Evolutionary conservation across 2,113 vertebrate genomes (phyloP).

Genomic region (Cathartes aura): DNA sequence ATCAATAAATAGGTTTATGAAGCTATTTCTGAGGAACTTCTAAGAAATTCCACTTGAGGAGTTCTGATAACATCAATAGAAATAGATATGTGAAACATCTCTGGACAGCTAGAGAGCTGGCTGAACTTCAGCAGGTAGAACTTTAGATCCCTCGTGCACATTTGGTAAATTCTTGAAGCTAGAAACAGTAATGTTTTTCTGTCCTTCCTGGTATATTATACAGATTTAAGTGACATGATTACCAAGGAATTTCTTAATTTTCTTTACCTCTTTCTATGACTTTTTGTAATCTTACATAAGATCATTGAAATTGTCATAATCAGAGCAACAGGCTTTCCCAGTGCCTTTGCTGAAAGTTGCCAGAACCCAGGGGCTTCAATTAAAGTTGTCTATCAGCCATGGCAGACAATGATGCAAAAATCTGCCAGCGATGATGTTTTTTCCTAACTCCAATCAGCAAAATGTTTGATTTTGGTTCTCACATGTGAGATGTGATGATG

Average conservation of each 20-base stretch:
- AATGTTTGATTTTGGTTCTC: neutral
- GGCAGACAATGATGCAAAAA: neutral
- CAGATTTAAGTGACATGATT: neutral
- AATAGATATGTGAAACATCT: neutral
- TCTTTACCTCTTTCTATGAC: neutral
- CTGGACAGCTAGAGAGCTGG: neutral
- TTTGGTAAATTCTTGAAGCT: neutral
- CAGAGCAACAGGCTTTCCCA: neutral
- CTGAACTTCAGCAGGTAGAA: neutral
- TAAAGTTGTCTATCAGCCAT: neutral
- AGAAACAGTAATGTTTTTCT: neutral
- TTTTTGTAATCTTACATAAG: neutral
- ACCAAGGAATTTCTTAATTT: neutral
- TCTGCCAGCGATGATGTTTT: neutral
- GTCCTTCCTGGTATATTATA: neutral
- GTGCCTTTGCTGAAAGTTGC: neutral
- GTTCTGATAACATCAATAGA: neutral
- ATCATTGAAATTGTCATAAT: neutral
- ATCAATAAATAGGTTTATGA: neutral
- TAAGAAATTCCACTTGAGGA: neutral
- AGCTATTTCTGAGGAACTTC: neutral
- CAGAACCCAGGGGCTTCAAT: neutral
- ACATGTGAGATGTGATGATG: neutral
- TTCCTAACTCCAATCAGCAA: neutral
- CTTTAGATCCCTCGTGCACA: neutral